phyloP scores from a whole-genome alignment of 2,888 invertebrate genomes.

The Acholoe squamosa region DNA sequence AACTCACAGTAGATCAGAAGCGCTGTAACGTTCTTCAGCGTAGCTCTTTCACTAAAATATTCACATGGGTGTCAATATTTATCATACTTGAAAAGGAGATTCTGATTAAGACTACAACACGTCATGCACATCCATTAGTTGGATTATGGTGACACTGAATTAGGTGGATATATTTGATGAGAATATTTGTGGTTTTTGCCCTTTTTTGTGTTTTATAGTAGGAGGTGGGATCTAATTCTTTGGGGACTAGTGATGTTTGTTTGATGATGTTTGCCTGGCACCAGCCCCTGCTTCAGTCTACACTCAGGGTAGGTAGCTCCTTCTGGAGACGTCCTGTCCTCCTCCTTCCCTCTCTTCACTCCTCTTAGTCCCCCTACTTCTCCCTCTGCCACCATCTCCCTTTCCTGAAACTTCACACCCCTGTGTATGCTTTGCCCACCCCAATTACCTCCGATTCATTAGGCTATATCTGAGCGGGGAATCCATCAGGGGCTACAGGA shows the following conservation, averaged over 20 bases:
- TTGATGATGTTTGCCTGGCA: conserved; percentile 4
- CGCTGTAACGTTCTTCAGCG: too few relatives aligned
- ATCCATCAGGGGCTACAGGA: background rate
- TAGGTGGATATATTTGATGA: background rate
- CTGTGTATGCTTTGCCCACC: background rate
- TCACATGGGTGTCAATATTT: too few relatives aligned
- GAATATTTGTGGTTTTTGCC: background rate
- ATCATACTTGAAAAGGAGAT: too few relatives aligned
- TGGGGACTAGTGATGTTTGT: conserved; percentile 19
- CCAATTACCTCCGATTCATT: conserved; percentile 21
- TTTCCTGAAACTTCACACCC: background rate
- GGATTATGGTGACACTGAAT: background rate
- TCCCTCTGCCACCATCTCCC: too few relatives aligned
- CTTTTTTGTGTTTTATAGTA: background rate
- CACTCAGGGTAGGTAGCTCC: background rate
- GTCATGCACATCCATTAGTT: background rate
- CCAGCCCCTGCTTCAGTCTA: background rate
- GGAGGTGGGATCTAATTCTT: conserved; percentile 27
- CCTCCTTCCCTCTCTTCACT: background rate
- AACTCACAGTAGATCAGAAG: too few relatives aligned
- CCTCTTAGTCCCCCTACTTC: background rate
- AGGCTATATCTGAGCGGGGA: background rate
- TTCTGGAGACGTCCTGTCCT: background rate
- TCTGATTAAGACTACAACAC: too few relatives aligned
- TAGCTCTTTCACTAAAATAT: too few relatives aligned